Evolutionary conservation across 37 sponge, comb jelly and placozoan species (phyloP).

Genomic region (Dysidea cf. avara): DNA sequence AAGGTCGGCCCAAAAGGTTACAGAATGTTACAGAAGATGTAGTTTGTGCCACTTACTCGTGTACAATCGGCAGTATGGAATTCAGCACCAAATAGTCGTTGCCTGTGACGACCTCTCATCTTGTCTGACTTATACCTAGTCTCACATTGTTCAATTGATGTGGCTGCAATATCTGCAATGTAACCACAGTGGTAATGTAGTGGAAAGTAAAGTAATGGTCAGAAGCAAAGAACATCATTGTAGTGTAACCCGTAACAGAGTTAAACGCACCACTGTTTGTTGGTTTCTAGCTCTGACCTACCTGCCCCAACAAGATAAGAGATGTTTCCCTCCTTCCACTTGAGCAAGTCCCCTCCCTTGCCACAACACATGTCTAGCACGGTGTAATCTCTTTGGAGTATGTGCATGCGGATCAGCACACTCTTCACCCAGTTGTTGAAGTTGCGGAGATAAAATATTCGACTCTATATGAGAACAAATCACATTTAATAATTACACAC

Average conservation of each 20-base stretch:
- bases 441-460: slow-evolving; percentile 85
- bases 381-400: slow-evolving; percentile 17
- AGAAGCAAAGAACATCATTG: too few species aligned
- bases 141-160: slow-evolving; percentile 69
- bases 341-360: slow-evolving; percentile 96
- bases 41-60: slow-evolving; percentile 76
- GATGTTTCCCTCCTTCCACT: slow-evolving; percentile 92
- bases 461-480: slow-evolving; percentile 54
- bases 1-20: too few species aligned
- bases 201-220: too few species aligned
- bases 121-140: slow-evolving; percentile 31
- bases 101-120: slow-evolving; percentile 15
- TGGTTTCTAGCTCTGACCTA: too few species aligned
- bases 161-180: slow-evolving; percentile 93
- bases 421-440: slow-evolving; percentile 99
- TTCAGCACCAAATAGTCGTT: slow-evolving; percentile 65
- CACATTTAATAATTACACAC: background rate
- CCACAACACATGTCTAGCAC: slow-evolving; percentile 98
- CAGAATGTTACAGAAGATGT: too few species aligned
- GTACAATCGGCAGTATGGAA: slow-evolving; percentile 90
- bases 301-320: slow-evolving; percentile 85
- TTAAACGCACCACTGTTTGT: too few species aligned
- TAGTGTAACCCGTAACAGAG: too few species aligned
- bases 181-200: background rate
- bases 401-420: slow-evolving; percentile 79